phyloP scores from a whole-genome alignment of 2,797 vertebrate species.

The Rhinichthys osculus region DNA sequence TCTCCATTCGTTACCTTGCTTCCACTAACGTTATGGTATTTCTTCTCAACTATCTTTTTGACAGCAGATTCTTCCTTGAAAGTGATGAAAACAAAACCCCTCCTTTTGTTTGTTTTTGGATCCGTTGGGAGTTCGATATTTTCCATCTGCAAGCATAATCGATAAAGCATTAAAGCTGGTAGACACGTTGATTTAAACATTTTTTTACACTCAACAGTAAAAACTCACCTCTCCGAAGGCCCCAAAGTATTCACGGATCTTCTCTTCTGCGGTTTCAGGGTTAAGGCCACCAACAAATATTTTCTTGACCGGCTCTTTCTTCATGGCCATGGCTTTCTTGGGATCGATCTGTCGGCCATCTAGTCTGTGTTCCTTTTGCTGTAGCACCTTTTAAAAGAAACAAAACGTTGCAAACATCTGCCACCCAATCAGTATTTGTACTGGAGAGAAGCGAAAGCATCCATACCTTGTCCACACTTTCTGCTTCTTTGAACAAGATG shows the following conservation, averaged over 20 bases:
- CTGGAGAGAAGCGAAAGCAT: not conserved
- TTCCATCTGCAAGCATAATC: slow-evolving; percentile 84
- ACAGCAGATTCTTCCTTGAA: slow-evolving; percentile 95
- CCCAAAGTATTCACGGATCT: slow-evolving; percentile 94
- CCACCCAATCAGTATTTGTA: not conserved
- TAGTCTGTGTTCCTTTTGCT: slow-evolving; percentile 94
- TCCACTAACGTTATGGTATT: slow-evolving; percentile 93
- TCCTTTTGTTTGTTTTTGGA: slow-evolving; percentile 95
- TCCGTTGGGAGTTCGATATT: slow-evolving; percentile 95
- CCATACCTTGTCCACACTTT: slow-evolving; percentile 91
- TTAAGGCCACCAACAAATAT: slow-evolving; percentile 98
- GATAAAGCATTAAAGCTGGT: not conserved
- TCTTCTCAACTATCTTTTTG: slow-evolving; percentile 96
- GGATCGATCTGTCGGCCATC: slow-evolving; percentile 97
- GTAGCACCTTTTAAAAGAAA: slow-evolving; percentile 84
- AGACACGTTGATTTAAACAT: too few species aligned
- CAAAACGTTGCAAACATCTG: fast-evolving
- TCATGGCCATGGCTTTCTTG: slow-evolving; percentile 98
- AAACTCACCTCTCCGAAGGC: slow-evolving; percentile 91
- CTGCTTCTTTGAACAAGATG: slow-evolving; percentile 93
- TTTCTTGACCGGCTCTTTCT: slow-evolving; percentile 96
- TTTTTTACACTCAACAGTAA: fast-evolving
- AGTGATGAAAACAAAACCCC: slow-evolving; percentile 98
- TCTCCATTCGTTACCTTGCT: slow-evolving; percentile 84
- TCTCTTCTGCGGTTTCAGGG: slow-evolving; percentile 95